Percentiles rank a stretch among this genome's conserved stretches.
phyloP scores from a whole-genome alignment of 1,140 invertebrate genomes.

The Bombus difficillimus region DNA sequence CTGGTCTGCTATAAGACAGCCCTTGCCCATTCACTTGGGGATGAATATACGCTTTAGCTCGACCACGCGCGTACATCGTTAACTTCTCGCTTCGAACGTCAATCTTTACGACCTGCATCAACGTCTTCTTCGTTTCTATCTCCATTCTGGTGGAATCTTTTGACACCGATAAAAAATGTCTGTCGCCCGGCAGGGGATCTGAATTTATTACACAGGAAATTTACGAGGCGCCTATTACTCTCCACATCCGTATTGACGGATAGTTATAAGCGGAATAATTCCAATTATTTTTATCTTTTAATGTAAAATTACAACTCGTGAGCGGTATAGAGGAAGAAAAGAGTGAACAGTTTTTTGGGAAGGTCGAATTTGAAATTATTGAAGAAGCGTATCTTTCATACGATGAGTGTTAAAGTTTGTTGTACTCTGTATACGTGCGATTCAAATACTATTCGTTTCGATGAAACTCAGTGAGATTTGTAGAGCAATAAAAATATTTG shows the following conservation, averaged over 20 bases:
- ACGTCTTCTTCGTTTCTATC: constrained; percentile 37
- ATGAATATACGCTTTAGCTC: not conserved
- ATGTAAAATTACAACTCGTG: not conserved
- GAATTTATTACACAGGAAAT: not conserved
- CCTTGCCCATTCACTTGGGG: constrained; percentile 55
- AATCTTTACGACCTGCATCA: constrained; percentile 54
- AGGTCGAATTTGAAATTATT: not conserved
- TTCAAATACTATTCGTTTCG: not conserved
- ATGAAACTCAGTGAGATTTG: not conserved
- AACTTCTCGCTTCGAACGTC: constrained; percentile 29
- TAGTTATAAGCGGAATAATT: too few species aligned
- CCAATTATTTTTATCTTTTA: not conserved
- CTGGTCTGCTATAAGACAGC: constrained; percentile 25
- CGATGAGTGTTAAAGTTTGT: too few species aligned
- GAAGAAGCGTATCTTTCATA: not conserved
- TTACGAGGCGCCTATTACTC: not conserved
- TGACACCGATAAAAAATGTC: not conserved
- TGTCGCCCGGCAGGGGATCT: not conserved
- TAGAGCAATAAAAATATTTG: not conserved
- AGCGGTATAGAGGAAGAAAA: not conserved
- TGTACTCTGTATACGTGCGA: too few species aligned
- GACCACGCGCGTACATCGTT: constrained; percentile 37
- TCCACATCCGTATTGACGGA: not conserved
- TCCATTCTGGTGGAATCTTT: too few species aligned
- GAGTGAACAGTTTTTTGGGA: not conserved